Conservation (phyloP, 2,113 vertebrate genomes). For the Colossoma macropomum region DNA sequence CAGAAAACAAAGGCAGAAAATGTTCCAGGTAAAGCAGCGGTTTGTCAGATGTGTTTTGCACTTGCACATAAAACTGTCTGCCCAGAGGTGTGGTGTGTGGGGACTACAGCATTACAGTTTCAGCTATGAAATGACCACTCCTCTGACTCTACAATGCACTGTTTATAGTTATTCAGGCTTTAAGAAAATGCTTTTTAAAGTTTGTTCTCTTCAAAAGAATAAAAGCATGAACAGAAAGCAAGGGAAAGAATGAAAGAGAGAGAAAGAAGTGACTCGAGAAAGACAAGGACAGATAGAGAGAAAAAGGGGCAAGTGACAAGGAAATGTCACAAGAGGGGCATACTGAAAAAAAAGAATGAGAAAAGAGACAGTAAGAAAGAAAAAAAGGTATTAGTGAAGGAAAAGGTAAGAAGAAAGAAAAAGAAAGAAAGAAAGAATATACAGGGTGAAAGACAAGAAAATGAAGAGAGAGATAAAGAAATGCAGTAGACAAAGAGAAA, state of each 20-base stretch:
- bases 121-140: not conserved
- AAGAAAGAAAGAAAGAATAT: not conserved
- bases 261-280: not conserved
- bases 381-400: constrained; percentile 23
- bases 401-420: not conserved
- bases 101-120: not conserved
- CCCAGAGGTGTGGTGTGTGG: not conserved
- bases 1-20: not conserved
- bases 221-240: no score
- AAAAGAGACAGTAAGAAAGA: not conserved
- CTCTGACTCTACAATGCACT: not conserved
- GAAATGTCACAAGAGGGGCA: not conserved
- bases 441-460: no score
- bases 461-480: not conserved
- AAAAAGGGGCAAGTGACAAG: not conserved
- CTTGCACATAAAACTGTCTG: not conserved
- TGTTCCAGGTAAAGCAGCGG: not conserved
- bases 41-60: constrained; percentile 1
- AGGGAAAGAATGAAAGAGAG: not conserved
- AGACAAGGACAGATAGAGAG: not conserved
- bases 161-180: not conserved
- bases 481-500: not conserved
- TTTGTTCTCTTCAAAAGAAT: no score
- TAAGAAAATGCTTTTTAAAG: no score
- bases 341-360: not conserved